A percentile compares a stretch with the other conserved stretches of the same genome.
Evolutionary conservation across 2,888 invertebrate species (phyloP).

Genomic region (Salpingus planirostris): DNA sequence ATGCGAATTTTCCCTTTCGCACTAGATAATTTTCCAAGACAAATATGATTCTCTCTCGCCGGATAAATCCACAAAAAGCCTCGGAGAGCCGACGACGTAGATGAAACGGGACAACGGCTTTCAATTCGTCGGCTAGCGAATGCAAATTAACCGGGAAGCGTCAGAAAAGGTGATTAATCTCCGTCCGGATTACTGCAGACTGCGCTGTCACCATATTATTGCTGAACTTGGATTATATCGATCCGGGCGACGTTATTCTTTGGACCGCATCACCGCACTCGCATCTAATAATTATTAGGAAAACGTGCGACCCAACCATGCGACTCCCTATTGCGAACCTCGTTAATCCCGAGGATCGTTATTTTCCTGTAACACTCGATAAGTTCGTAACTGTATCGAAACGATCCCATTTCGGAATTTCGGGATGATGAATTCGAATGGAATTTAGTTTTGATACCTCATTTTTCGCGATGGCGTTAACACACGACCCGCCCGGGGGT

Average conservation of each 20-base stretch:
- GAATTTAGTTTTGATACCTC: no score
- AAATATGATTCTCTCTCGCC: slow-evolving; percentile 9
- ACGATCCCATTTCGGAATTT: no score
- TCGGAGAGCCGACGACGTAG: slow-evolving; percentile 13
- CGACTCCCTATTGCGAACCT: slow-evolving; percentile 6
- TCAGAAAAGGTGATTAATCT: slow-evolving; percentile 26
- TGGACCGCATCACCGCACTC: neutral
- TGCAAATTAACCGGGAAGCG: slow-evolving; percentile 26
- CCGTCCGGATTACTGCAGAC: slow-evolving; percentile 23
- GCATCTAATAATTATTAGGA: neutral
- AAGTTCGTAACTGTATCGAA: no score
- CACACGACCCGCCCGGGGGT: no score
- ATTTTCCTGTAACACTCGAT: no score
- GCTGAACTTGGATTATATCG: slow-evolving; percentile 21
- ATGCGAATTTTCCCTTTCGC: slow-evolving; percentile 6
- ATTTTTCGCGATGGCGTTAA: no score
- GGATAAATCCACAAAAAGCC: slow-evolving; percentile 9
- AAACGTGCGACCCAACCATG: slow-evolving; percentile 5
- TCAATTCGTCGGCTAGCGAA: slow-evolving; percentile 24
- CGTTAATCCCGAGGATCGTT: no score
- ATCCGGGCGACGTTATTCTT: slow-evolving; percentile 4
- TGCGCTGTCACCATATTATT: slow-evolving; percentile 22
- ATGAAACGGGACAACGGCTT: slow-evolving; percentile 19
- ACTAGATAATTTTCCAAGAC: slow-evolving; percentile 10
- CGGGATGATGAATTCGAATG: no score